A percentile compares a stretch with the other conserved stretches of the same genome.
Conservation (phyloP, 1,140 invertebrate genomes). For the Euwallacea similis region DNA sequence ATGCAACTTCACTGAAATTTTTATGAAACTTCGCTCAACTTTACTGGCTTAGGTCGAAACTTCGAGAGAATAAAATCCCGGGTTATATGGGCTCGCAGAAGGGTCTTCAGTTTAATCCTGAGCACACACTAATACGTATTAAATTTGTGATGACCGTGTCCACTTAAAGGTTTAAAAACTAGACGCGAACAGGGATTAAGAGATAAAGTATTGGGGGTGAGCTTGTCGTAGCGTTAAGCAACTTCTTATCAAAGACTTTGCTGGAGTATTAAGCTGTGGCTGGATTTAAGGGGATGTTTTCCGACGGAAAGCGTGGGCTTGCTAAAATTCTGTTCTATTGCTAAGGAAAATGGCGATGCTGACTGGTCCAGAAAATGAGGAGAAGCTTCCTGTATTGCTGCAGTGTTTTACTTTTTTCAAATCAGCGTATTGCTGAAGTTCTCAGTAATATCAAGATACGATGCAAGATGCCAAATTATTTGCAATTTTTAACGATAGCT, state of each 20-base stretch:
- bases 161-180: conserved; percentile 11
- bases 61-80: not conserved
- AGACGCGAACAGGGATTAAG: conserved; percentile 1
- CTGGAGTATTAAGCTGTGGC: not conserved
- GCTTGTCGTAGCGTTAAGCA: conserved; percentile 3
- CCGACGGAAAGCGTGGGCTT: no score
- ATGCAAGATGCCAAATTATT: no score
- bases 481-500: no score
- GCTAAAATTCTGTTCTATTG: no score
- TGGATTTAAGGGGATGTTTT: not conserved
- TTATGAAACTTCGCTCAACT: conserved; percentile 3
- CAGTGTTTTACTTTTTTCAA: no score
- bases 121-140: conserved; percentile 7
- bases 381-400: no score
- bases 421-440: no score
- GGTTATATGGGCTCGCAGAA: conserved; percentile 1
- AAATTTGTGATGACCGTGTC: conserved; percentile 8
- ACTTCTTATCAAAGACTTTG: not conserved
- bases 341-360: no score
- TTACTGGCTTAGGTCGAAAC: not conserved
- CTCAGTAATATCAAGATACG: no score
- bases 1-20: not conserved
- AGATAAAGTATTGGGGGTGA: not conserved
- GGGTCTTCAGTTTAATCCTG: not conserved
- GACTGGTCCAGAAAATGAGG: no score